Conservation (phyloP, 2,888 invertebrate genomes). For the Apomyelois bistriatella region DNA sequence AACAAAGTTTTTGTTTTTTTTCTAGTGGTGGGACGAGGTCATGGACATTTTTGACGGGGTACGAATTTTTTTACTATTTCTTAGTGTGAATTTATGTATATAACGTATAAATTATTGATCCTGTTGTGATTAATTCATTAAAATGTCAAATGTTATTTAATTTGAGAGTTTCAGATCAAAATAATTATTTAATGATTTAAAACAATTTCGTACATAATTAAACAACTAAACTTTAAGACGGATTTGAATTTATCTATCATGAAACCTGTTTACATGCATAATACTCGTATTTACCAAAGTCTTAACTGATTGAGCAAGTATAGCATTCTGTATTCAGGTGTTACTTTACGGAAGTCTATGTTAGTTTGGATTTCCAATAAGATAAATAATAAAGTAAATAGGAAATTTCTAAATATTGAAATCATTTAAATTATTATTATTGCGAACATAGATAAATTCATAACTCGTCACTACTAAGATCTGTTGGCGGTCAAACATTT, state of each 20-base stretch:
- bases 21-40: slow-evolving; percentile 98
- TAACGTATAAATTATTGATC: slow-evolving; percentile 18
- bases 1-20: slow-evolving; percentile 79
- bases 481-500: too few relatives aligned
- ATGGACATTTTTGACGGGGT: slow-evolving; percentile 98
- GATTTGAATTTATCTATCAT: neutral
- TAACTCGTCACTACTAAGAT: too few relatives aligned
- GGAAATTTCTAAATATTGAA: too few relatives aligned
- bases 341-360: too few relatives aligned
- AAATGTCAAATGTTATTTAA: neutral
- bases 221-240: neutral
- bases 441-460: too few relatives aligned
- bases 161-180: neutral
- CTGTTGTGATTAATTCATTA: slow-evolving; percentile 2
- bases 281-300: too few relatives aligned
- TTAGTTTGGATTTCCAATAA: too few relatives aligned
- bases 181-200: neutral
- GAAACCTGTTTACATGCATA: neutral
- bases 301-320: too few relatives aligned
- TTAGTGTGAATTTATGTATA: slow-evolving; percentile 53
- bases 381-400: too few relatives aligned
- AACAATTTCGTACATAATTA: neutral
- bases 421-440: too few relatives aligned
- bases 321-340: too few relatives aligned
- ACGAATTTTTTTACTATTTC: slow-evolving; percentile 81